Percentiles rank a stretch among this genome's conserved stretches.
Evolutionary conservation across 92 coral and sea anemone genomes (phyloP).

Genomic region (Nematostella vectensis): DNA sequence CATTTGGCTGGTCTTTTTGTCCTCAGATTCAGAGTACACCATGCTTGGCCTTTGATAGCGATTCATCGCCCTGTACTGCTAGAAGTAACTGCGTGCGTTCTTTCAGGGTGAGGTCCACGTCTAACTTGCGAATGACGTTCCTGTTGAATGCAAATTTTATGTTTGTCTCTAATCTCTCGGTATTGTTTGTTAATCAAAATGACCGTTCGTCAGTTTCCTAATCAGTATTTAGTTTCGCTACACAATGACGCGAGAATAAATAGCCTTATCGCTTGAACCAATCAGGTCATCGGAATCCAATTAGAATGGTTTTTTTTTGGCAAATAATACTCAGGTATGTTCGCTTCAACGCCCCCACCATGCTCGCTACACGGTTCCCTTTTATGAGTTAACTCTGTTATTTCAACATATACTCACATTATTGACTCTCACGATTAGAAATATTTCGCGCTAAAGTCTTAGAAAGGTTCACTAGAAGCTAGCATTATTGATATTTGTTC

Average conservation of each 20-base stretch:
- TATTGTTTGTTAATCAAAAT: slow-evolving; percentile 92
- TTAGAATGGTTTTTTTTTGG: slow-evolving; percentile 72
- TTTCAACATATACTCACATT: slow-evolving; percentile 23
- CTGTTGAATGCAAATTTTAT: slow-evolving; percentile 90
- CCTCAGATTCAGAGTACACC: slow-evolving; percentile 12
- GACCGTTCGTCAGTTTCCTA: slow-evolving; percentile 95
- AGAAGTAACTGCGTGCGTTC: no score
- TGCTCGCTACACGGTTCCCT: not conserved
- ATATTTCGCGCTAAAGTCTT: not conserved
- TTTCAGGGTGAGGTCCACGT: no score
- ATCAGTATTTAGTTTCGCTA: slow-evolving; percentile 94
- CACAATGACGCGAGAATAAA: slow-evolving; percentile 85
- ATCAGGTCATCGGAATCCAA: slow-evolving; percentile 54
- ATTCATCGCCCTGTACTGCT: no score
- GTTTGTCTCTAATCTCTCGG: slow-evolving; percentile 79
- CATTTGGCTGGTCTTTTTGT: slow-evolving; percentile 1
- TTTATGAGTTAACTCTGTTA: not conserved
- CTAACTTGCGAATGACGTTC: slow-evolving; percentile 2
- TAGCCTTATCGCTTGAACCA: slow-evolving; percentile 65
- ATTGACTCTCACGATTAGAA: slow-evolving; percentile 15
- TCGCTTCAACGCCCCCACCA: slow-evolving; percentile 9
- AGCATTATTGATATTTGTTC: not conserved
- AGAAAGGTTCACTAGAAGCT: not conserved
- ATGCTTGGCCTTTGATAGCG: slow-evolving; percentile 15
- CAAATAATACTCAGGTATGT: slow-evolving; percentile 37